These are phyloP conservation scores for Tanytarsus gracilentus DNA, from an alignment of 2,888 invertebrate species.

Conservation along the genomic window DNA sequence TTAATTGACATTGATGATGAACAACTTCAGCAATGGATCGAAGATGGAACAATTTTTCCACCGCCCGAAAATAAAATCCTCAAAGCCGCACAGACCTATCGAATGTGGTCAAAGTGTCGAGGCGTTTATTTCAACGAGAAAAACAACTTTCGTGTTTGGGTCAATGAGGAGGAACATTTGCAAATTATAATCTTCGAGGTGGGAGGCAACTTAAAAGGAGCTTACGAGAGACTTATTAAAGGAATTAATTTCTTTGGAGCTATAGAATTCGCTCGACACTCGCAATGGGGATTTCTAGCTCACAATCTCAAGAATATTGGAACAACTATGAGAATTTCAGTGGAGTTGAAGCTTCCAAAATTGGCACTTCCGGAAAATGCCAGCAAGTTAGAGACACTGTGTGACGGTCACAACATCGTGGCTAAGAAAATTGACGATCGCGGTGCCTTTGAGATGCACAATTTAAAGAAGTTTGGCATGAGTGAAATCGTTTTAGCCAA, in stretches of 20 bases:
- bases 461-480: constrained; percentile 52
- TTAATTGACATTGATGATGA: constrained; percentile 50
- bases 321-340: constrained; percentile 57
- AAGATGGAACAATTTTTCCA: constrained; percentile 56
- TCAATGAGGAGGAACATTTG: constrained; percentile 62
- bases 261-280: constrained; percentile 50
- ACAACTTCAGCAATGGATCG: constrained; percentile 51
- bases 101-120: constrained; percentile 58
- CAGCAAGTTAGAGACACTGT: constrained; percentile 46
- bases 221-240: constrained; percentile 48
- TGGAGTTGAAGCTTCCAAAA: constrained; percentile 56
- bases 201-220: constrained; percentile 51
- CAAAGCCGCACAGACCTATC: constrained; percentile 50
- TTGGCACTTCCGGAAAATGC: constrained; percentile 45
- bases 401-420: constrained; percentile 47
- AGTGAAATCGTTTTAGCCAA: constrained; percentile 54
- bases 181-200: constrained; percentile 60
- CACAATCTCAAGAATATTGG: constrained; percentile 65
- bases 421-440: constrained; percentile 49
- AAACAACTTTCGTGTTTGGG: constrained; percentile 59
- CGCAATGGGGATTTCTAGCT: constrained; percentile 56
- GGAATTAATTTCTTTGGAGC: constrained; percentile 46
- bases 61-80: constrained; percentile 50
- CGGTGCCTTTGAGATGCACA: constrained; percentile 54
- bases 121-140: constrained; percentile 47